Percentiles rank a stretch among this genome's conserved stretches.
phyloP scores from a whole-genome alignment of 2,888 invertebrate genomes.

The Mongoloraphidia duomilia region DNA sequence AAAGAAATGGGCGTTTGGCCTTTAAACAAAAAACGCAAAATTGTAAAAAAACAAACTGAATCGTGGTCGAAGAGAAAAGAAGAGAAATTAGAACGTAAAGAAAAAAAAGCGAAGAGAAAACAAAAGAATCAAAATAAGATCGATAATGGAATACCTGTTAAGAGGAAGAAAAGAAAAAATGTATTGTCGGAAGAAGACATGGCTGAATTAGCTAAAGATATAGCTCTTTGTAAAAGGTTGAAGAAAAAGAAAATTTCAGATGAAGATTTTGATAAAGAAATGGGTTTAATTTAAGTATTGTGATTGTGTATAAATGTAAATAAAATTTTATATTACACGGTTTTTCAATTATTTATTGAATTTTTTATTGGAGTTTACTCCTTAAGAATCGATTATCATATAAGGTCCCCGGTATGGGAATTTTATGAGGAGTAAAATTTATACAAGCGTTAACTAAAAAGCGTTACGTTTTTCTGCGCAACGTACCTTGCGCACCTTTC shows the following conservation, averaged over 20 bases:
- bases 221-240: constrained; percentile 69
- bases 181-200: constrained; percentile 57
- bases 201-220: constrained; percentile 63
- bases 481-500: no score
- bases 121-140: constrained; percentile 36
- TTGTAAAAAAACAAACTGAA: constrained; percentile 42
- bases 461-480: no score
- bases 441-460: no score
- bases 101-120: constrained; percentile 46
- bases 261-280: constrained; percentile 49
- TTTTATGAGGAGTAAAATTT: no score
- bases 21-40: constrained; percentile 26
- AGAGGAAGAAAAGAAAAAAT: constrained; percentile 32
- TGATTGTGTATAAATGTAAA: background rate
- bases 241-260: constrained; percentile 67
- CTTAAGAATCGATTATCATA: no score
- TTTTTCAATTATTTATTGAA: background rate
- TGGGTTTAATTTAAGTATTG: constrained; percentile 30
- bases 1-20: constrained; percentile 47
- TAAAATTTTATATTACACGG: background rate
- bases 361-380: no score
- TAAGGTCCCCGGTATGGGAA: no score
- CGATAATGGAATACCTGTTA: constrained; percentile 26
- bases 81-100: constrained; percentile 48
- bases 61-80: constrained; percentile 69